phyloP scores from a whole-genome alignment of 2,888 invertebrate species.

The Tholera decimalis region DNA sequence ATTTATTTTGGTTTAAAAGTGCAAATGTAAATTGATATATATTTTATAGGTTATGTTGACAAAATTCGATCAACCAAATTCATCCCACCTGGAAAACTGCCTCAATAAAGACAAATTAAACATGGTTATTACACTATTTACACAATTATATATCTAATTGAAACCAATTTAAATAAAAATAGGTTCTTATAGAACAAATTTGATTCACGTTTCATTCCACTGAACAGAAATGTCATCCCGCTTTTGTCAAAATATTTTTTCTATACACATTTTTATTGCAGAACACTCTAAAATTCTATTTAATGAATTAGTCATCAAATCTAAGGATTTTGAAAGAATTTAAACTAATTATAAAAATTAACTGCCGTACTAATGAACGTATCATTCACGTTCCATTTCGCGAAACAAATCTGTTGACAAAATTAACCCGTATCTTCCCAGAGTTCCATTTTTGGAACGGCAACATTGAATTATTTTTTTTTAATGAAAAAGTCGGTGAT shows the following conservation, averaged over 20 bases:
- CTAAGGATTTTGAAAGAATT: too few species aligned
- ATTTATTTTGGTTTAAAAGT: not conserved
- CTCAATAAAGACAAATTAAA: constrained; percentile 79
- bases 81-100: constrained; percentile 80
- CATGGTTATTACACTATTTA: constrained; percentile 65
- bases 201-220: constrained; percentile 24
- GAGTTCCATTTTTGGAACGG: too few species aligned
- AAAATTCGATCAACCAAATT: not conserved
- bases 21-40: not conserved
- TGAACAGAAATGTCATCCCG: constrained; percentile 16
- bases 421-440: too few species aligned
- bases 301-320: too few species aligned
- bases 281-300: too few species aligned
- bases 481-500: too few species aligned
- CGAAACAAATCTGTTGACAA: too few species aligned
- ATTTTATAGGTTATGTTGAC: constrained; percentile 62
- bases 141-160: constrained; percentile 1
- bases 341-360: too few species aligned
- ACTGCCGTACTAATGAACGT: too few species aligned
- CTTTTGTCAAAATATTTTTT: not conserved
- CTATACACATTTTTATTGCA: too few species aligned
- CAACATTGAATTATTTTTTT: too few species aligned
- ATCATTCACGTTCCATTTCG: too few species aligned
- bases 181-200: not conserved
- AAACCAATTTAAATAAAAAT: constrained; percentile 10